Base-by-base conservation (phyloP, 1,140 invertebrate genomes). In the Teleopsis dalmanni region DNA sequence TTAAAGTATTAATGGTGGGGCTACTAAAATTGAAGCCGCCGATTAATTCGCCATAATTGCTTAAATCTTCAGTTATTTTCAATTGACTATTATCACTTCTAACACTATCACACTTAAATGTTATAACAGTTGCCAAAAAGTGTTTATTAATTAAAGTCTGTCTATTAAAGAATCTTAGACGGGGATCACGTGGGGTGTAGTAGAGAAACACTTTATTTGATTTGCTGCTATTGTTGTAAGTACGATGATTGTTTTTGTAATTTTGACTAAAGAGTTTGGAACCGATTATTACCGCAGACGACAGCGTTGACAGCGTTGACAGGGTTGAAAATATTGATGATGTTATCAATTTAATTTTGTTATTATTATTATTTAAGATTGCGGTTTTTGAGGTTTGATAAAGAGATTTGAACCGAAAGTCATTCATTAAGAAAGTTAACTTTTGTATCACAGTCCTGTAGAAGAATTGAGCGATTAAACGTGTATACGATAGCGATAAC, bases 21-120 rank as follows among this genome's bases (percentile, higher is more conserved):
- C 19, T 22, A n/a, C 25, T 29, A n/a, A 22, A 8, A 18, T 31
- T 33, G 25, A 11, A 26, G 50, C 63, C 58, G 45, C 61, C 61
- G 53, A 67, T 67, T 54, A 67, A 51, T 64, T 67, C 64, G 51
- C 61, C 59, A 59, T 67, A 66, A 64, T 66, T 66, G 47, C 64
- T 60, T 40, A 66, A 44, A 64, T 67, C 61, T 61, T 67, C 57
- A 59, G 54, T 61, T 62, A 62, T 59, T 58, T 59, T 64, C 45
- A 66, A 55, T 53, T 62, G 57, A 51, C 64, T 66, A 25, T 48
- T 34, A 34, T 52, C 57, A 55, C 38, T 43, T 14, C 19, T 16
- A 35, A 18, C 19, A 35, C 19, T 35, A n/a, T n/a, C n/a, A n/a
- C n/a, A n/a, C n/a, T 64, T 59, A 50, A 64, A 59, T 29, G 35